Percentiles rank a stretch among this genome's conserved stretches.
These are phyloP conservation scores for Tortricodes alternella DNA, from an alignment of 2,888 invertebrate genomes.

Conservation along the genomic window DNA sequence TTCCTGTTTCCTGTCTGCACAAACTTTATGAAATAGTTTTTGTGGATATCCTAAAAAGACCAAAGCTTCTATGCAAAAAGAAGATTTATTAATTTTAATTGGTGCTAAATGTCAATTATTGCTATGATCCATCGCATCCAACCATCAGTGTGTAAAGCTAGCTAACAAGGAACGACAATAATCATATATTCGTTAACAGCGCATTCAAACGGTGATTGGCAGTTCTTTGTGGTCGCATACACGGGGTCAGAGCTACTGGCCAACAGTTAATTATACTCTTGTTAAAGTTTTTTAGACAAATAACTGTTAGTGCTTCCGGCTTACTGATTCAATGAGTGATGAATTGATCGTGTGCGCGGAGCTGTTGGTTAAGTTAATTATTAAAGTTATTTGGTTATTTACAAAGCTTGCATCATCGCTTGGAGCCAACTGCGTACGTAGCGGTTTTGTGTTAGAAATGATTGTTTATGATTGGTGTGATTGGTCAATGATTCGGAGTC, in stretches of 20 bases:
- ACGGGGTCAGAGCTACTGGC: conserved; percentile 59
- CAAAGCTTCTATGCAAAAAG: conserved; percentile 34
- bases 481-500: too few relatives aligned
- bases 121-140: conserved; percentile 32
- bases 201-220: conserved; percentile 70
- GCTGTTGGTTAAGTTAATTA: conserved; percentile 29
- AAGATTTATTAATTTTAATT: conserved; percentile 48
- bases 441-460: neutral
- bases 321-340: conserved; percentile 30
- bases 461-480: neutral
- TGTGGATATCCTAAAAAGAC: neutral
- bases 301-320: conserved; percentile 47
- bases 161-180: conserved; percentile 62
- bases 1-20: too few relatives aligned
- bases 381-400: conserved; percentile 19
- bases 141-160: conserved; percentile 42
- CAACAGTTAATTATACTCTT: conserved; percentile 61
- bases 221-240: conserved; percentile 44
- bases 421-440: neutral
- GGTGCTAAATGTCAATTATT: conserved; percentile 48
- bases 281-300: conserved; percentile 55
- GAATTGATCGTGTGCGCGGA: conserved; percentile 18
- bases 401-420: conserved; percentile 5
- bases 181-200: conserved; percentile 68
- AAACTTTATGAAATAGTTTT: too few relatives aligned